phyloP scores from a whole-genome alignment of 2,888 invertebrate species.

The Stenotaenia linearis region DNA sequence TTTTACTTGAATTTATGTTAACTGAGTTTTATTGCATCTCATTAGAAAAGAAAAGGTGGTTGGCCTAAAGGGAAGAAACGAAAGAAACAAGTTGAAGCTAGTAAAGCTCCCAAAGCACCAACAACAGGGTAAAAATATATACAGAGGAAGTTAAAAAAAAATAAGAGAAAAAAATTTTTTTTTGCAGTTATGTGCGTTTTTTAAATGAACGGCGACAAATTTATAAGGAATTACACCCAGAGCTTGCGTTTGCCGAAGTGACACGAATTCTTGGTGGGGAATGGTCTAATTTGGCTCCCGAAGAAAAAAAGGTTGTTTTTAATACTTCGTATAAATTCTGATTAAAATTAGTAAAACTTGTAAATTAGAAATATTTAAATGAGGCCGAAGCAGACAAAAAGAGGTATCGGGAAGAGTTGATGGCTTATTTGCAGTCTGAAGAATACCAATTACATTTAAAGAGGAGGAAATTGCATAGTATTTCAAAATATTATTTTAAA shows the following conservation, averaged over 20 bases:
- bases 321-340: not conserved
- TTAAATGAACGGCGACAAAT: slow-evolving; percentile 54
- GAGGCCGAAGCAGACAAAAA: slow-evolving; percentile 56
- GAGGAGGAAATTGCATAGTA: slow-evolving; percentile 50
- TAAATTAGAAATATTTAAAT: slow-evolving; percentile 51
- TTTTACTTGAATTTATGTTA: not conserved
- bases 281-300: slow-evolving; percentile 54
- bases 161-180: too few species aligned
- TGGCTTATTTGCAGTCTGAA: slow-evolving; percentile 55
- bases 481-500: slow-evolving; percentile 39
- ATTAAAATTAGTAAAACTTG: not conserved
- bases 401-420: slow-evolving; percentile 55
- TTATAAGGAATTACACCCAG: slow-evolving; percentile 49
- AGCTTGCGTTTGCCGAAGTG: slow-evolving; percentile 55
- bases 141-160: not conserved
- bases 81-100: slow-evolving; percentile 52
- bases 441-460: slow-evolving; percentile 54
- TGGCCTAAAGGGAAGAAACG: slow-evolving; percentile 59
- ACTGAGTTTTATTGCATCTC: not conserved
- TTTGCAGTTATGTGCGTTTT: slow-evolving; percentile 53
- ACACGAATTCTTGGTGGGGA: slow-evolving; percentile 56
- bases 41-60: slow-evolving; percentile 53
- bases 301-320: slow-evolving; percentile 50
- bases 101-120: slow-evolving; percentile 55
- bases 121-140: slow-evolving; percentile 50